phyloP scores from a whole-genome alignment of 2,888 invertebrate genomes.

The Microchrysa polita region DNA sequence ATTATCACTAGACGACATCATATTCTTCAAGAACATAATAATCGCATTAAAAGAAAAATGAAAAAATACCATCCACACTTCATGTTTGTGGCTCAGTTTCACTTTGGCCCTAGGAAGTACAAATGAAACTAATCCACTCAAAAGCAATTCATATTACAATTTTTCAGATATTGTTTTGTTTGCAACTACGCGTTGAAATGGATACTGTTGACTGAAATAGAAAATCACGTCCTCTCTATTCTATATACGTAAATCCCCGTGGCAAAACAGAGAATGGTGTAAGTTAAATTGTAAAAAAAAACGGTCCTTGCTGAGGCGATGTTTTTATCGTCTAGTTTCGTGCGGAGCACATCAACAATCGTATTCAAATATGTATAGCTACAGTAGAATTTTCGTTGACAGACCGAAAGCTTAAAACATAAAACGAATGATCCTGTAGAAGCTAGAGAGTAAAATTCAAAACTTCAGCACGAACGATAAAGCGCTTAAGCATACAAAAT shows the following conservation, averaged over 20 bases:
- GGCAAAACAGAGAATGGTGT: background rate
- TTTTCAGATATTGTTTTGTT: background rate
- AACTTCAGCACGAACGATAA: background rate
- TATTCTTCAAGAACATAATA: background rate
- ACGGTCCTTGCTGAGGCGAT: background rate
- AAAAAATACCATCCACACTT: background rate
- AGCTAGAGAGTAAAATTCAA: background rate
- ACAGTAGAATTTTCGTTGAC: background rate
- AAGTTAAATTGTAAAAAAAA: constrained; percentile 4
- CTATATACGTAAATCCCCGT: background rate
- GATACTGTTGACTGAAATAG: background rate
- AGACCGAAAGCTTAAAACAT: background rate
- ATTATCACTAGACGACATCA: background rate
- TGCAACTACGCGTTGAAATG: too few relatives aligned
- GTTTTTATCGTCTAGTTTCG: background rate
- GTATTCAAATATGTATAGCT: too few relatives aligned
- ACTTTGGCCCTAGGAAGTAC: background rate
- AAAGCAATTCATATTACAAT: constrained; percentile 3
- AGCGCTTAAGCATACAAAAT: background rate
- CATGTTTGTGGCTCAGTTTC: background rate
- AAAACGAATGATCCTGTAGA: background rate
- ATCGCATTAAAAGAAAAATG: background rate
- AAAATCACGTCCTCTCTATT: background rate
- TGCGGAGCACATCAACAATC: too few relatives aligned
- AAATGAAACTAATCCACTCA: constrained; percentile 1